A percentile compares a stretch with the other conserved stretches of the same genome.
phyloP scores from a whole-genome alignment of 2,797 vertebrate species.

The Onychomys leucogaster region DNA sequence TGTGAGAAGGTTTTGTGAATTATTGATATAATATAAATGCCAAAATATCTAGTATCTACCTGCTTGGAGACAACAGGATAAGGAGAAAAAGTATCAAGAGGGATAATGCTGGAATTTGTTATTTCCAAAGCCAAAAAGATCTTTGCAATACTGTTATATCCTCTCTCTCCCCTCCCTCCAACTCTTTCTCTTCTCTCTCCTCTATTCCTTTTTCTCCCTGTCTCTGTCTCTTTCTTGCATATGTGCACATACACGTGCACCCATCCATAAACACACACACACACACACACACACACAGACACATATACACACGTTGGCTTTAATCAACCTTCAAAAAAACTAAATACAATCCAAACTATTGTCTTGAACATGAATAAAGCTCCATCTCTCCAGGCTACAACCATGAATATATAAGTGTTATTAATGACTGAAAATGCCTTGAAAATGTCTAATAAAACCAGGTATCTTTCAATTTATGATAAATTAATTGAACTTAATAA shows the following conservation, averaged over 20 bases:
- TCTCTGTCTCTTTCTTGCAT: not conserved
- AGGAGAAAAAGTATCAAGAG: not conserved
- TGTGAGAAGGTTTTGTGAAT: slow-evolving; percentile 5
- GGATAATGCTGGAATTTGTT: not conserved
- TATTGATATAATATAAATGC: not conserved
- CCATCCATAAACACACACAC: too few species aligned
- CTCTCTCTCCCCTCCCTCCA: not conserved
- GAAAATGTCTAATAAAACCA: slow-evolving; percentile 77
- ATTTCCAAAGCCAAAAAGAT: slow-evolving; percentile 33
- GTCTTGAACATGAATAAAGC: slow-evolving; percentile 58
- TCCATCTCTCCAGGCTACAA: slow-evolving; percentile 40
- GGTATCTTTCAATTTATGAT: slow-evolving; percentile 64
- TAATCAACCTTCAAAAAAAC: slow-evolving; percentile 55
- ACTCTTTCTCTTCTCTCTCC: not conserved
- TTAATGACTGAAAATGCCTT: slow-evolving; percentile 57
- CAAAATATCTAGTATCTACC: slow-evolving; percentile 41
- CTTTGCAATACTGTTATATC: not conserved
- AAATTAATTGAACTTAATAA: slow-evolving; percentile 76
- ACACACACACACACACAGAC: too few species aligned
- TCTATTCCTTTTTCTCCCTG: not conserved
- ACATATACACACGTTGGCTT: slow-evolving; percentile 3
- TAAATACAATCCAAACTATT: slow-evolving; percentile 42
- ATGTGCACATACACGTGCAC: not conserved
- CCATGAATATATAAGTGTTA: slow-evolving; percentile 60
- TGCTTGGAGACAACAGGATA: not conserved